A percentile compares a stretch with the other conserved stretches of the same genome.
Conservation (phyloP, 2,797 vertebrate species). For the Tokudaia tokunoshimensis region DNA sequence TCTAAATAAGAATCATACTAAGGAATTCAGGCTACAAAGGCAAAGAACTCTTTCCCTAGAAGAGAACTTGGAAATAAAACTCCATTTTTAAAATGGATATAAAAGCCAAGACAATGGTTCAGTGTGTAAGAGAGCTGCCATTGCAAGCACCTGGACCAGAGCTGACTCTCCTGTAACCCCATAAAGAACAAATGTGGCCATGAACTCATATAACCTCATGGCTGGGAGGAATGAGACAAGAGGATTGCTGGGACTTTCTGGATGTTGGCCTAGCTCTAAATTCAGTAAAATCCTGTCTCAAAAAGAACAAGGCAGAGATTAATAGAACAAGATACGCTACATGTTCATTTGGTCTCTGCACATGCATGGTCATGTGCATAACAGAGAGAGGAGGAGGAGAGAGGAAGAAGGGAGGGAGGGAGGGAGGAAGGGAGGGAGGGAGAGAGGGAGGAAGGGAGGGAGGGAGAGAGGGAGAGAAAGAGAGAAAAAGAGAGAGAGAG, state of each 20-base stretch:
- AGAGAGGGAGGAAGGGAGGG: no score
- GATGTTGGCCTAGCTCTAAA: background rate
- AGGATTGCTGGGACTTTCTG: background rate
- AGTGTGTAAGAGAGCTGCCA: no score
- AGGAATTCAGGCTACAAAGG: background rate
- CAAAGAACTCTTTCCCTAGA: background rate
- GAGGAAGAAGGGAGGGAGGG: accelerated
- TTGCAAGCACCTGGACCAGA: background rate
- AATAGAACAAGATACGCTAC: background rate
- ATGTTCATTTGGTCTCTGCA: background rate
- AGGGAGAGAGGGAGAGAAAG: background rate
- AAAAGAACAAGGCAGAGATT: background rate
- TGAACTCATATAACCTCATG: no score
- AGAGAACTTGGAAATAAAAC: background rate
- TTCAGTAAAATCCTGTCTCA: background rate
- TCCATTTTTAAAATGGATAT: background rate
- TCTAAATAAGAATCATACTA: background rate
- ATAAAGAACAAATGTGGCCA: background rate
- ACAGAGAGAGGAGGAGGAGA: background rate
- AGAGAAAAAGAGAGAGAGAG: no score
- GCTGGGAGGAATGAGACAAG: background rate
- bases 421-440: no score
- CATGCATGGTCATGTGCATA: background rate
- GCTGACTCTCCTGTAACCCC: background rate
- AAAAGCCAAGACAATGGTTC: background rate